Base-by-base conservation (phyloP, 2,888 invertebrate species). In the Stenotaenia linearis region DNA sequence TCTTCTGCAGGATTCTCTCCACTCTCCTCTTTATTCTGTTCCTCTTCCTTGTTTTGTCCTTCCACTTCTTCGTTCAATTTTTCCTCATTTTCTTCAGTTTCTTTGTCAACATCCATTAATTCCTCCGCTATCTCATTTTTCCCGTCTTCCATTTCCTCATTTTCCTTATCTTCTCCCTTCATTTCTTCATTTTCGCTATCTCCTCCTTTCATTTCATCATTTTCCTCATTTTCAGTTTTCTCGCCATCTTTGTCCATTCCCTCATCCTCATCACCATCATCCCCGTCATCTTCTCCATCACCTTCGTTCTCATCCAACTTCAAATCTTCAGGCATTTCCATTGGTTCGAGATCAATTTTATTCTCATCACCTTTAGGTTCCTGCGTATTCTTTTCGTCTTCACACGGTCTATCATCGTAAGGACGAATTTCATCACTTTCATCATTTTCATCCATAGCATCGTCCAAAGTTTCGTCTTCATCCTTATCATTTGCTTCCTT, bases 271-370 rank as follows among this genome's bases (percentile, higher is more conserved):
- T 80, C 81, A 74, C 82, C 82, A 50, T 81, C 83, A 10, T 82
- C 81, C 15, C 15, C 82, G 76, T 83, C 82, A 9, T 80, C 81
- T 69, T 83, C 82, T 32, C 81, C 83, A n/a, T n/a, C n/a, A n/a
- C n/a, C n/a, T n/a, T n/a, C n/a, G n/a, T n/a, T n/a, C 3, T 81
- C 93, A 84, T 96, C 95, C 21, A 95, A 87, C 82, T 95, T 91
- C 83, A 95, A 88, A 61, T 97, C 95, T 56, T 56, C 75, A 18
- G 75, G 30, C 75, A 28, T 21, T 75, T 97, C 95, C 86, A 96
- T 90, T 77, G 92, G 90, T 86, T 96, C 95, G 0, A 95, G 92
- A 88, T 96, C 92, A 78, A 90, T 87, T 80, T 84, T 83, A 80
- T 85, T 84, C 77, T 84, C 85, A 81, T 80, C 80, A 78, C 81